Conservation (phyloP, 2,888 invertebrate species). For the Drosophila neotestacea region DNA sequence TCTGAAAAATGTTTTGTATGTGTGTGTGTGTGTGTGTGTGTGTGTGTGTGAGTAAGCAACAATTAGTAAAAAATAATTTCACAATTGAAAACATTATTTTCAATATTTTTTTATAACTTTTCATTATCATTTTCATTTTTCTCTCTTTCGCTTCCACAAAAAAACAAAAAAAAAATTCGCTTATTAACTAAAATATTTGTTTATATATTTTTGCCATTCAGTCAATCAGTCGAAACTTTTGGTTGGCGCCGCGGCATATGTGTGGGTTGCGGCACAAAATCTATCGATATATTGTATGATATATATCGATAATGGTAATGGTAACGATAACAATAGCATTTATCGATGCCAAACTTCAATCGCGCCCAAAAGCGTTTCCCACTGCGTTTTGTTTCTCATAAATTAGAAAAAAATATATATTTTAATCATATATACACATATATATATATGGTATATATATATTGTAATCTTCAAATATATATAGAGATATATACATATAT, state of each 20-base stretch:
- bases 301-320: slow-evolving; percentile 6
- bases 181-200: slow-evolving; percentile 57
- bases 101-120: slow-evolving; percentile 27
- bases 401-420: slow-evolving; percentile 56
- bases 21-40: slow-evolving; percentile 36
- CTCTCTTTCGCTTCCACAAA: slow-evolving; percentile 26
- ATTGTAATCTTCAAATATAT: slow-evolving; percentile 30
- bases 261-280: slow-evolving; percentile 13
- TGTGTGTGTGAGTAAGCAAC: slow-evolving; percentile 68
- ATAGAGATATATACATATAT: slow-evolving; percentile 23
- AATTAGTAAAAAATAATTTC: slow-evolving; percentile 78
- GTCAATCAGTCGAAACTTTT: slow-evolving; percentile 85
- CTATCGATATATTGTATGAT: slow-evolving; percentile 28
- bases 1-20: slow-evolving; percentile 36
- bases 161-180: slow-evolving; percentile 45
- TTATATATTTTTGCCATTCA: slow-evolving; percentile 81
- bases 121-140: background rate
- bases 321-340: slow-evolving; percentile 10
- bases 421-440: slow-evolving; percentile 23
- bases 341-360: slow-evolving; percentile 58
- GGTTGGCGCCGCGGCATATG: slow-evolving; percentile 59
- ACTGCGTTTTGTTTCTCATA: slow-evolving; percentile 78
- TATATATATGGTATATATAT: slow-evolving; percentile 34
- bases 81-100: slow-evolving; percentile 63
- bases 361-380: slow-evolving; percentile 76